phyloP scores from a whole-genome alignment of 2,113 vertebrate genomes.

The Jaculus jaculus region DNA sequence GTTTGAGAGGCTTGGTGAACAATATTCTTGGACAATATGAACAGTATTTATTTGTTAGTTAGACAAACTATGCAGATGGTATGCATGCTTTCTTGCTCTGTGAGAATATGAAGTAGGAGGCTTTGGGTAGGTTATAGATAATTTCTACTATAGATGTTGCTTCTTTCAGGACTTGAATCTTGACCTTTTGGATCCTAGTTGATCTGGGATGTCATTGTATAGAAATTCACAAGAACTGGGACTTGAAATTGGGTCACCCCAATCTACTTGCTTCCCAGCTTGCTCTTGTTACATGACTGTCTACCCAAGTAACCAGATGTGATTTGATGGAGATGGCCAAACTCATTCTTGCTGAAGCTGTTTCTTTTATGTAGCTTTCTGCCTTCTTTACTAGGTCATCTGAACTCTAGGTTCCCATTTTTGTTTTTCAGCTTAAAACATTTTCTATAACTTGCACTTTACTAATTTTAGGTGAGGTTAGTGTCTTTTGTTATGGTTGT shows the following conservation, averaged over 20 bases:
- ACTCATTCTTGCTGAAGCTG: background rate
- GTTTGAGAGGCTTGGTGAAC: conserved; percentile 10
- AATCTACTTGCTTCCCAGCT: background rate
- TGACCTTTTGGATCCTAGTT: background rate
- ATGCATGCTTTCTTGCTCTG: conserved; percentile 3
- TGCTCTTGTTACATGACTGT: background rate
- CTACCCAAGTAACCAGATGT: background rate
- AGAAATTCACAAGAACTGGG: background rate
- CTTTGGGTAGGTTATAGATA: background rate
- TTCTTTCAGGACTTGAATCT: background rate
- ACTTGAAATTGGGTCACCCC: background rate
- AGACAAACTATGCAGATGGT: background rate
- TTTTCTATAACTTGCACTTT: conserved; percentile 1
- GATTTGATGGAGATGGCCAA: background rate
- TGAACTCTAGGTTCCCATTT: conserved; percentile 8
- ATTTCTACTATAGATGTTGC: background rate
- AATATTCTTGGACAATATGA: conserved; percentile 12
- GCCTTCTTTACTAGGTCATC: background rate
- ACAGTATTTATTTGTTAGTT: conserved; percentile 49
- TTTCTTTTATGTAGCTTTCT: background rate
- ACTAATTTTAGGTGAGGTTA: background rate
- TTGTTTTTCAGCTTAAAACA: background rate
- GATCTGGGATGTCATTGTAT: background rate
- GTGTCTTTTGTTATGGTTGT: background rate
- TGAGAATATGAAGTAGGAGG: background rate